Evolutionary conservation across 2,797 vertebrate genomes (phyloP), one percentile per base, ranked within the genome.

Genomic region (Synanceia verrucosa): DNA sequence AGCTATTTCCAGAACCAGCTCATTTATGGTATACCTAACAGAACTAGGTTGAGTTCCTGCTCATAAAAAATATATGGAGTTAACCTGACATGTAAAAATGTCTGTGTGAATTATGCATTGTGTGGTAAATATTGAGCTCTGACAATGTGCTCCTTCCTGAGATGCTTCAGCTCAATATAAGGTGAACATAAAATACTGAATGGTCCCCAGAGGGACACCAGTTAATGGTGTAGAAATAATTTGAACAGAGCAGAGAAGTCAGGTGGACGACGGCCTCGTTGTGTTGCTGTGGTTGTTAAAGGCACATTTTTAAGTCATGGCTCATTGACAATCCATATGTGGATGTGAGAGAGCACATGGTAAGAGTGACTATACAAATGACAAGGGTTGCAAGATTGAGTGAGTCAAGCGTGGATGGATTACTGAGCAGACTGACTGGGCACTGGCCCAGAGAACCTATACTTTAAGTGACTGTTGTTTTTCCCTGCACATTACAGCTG

Each of bases 21-120:
- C 29, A 16, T 64, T 31, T 55, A 19, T 0, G 1, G 33, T 58
- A 46, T 41, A 58, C 26, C 69, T 16, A 63, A 71, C 52, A 78
- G 33, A 78, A 63, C 72, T 61, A 52, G 60, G 75, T 75, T 71
- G 73, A 70, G 65, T 70, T 90, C 33, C 57, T 24, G 9, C 47
- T 80, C 67, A 85, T 91, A 28, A 91, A 89, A 86, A 52, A 82
- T 71, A 78, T 77, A 92, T 84, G 68, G 82, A 29, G 71, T 67
- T 69, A 83, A 87, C 72, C 61, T 88, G 81, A 89, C 81, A 53
- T 86, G 73, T 73, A 90, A 77, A 86, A 87, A 91, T 85, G 56
- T 66, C 56, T 29, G 31, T 29, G 14, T 92, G 82, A 90, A 93
- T 92, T 86, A 93, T 94, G 82, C 82, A 92, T 71, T 9, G 74